phyloP scores from a whole-genome alignment of 2,888 invertebrate genomes.

The Netelia fuscicornis region DNA sequence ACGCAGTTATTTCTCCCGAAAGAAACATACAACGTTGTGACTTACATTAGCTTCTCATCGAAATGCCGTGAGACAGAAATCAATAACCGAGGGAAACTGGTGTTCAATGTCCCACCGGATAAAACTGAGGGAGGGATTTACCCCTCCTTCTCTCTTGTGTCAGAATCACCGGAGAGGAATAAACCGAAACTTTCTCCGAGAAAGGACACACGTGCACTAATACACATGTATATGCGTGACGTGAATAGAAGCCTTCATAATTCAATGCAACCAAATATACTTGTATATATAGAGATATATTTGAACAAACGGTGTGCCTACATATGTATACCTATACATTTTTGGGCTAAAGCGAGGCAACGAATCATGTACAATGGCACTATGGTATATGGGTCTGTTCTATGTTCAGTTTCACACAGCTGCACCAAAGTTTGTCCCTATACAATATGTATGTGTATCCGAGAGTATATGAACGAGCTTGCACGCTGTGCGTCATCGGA shows the following conservation, averaged over 20 bases:
- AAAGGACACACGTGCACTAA: constrained; percentile 17
- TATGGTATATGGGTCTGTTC: constrained; percentile 11
- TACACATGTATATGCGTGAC: constrained; percentile 1
- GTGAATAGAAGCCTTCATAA: neutral
- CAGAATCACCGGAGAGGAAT: constrained; percentile 24
- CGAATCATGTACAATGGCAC: constrained; percentile 13
- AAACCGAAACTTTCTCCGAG: constrained; percentile 37
- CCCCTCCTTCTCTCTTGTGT: constrained; percentile 1
- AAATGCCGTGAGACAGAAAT: neutral
- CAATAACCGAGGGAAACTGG: neutral
- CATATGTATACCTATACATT: constrained; percentile 4
- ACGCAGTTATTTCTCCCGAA: neutral
- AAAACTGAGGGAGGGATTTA: neutral
- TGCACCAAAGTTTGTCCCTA: neutral
- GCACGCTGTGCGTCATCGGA: constrained; percentile 56
- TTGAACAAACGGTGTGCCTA: neutral
- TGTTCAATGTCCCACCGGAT: constrained; percentile 2
- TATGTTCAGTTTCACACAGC: constrained; percentile 11
- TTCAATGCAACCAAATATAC: constrained; percentile 33
- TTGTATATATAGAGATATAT: neutral
- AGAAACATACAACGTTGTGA: neutral
- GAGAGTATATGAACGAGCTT: constrained; percentile 22
- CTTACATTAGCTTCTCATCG: neutral
- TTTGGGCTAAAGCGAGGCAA: constrained; percentile 44
- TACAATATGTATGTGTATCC: constrained; percentile 1